Conservation (phyloP, 1,140 invertebrate species). For the Mya arenaria region DNA sequence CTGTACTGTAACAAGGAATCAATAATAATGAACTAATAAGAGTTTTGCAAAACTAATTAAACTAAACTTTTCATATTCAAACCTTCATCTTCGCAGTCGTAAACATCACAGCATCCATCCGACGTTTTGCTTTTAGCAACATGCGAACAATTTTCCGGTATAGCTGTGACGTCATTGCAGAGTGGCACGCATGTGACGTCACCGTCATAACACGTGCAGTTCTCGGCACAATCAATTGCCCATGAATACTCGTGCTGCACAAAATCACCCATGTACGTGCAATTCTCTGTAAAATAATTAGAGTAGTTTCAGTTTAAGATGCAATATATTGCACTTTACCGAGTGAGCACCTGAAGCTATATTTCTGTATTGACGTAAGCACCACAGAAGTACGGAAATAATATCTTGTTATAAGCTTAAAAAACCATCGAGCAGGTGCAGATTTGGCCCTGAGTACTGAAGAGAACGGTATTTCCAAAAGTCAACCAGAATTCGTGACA, state of each 20-base stretch:
- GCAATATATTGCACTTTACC: no score
- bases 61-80: no score
- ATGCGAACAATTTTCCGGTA: conserved; percentile 13
- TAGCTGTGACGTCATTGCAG: background rate
- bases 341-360: no score
- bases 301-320: no score
- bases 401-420: background rate
- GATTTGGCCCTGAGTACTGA: background rate
- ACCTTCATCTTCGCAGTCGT: conserved; percentile 28
- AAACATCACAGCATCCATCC: conserved; percentile 24
- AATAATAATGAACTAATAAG: no score
- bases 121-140: background rate
- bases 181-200: conserved; percentile 28
- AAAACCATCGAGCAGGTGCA: background rate
- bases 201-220: conserved; percentile 46
- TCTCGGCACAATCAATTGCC: conserved; percentile 43
- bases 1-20: no score
- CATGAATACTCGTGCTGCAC: conserved; percentile 29
- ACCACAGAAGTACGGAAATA: background rate
- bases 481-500: no score
- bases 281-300: conserved; percentile 32
- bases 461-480: background rate
- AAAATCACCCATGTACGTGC: conserved; percentile 18
- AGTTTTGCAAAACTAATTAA: no score
- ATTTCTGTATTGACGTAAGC: no score